A percentile compares a stretch with the other conserved stretches of the same genome.
These are phyloP conservation scores for Cacatua alba DNA, from an alignment of 2,113 vertebrate species.

Conservation along the genomic window DNA sequence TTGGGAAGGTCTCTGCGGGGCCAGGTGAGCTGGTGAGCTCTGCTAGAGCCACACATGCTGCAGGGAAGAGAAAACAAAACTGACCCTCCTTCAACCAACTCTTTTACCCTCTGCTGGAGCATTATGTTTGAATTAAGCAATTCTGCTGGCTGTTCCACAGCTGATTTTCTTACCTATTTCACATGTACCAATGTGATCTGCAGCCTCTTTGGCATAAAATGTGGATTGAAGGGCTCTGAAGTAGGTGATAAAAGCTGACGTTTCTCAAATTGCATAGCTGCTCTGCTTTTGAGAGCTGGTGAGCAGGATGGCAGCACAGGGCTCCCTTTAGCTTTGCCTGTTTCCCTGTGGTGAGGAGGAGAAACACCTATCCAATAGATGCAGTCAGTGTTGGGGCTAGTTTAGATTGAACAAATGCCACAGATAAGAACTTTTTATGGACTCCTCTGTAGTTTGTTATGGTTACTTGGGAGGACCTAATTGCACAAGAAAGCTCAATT, in stretches of 20 bases:
- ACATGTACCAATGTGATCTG: not conserved
- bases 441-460: not conserved
- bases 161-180: not conserved
- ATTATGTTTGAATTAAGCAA: not conserved
- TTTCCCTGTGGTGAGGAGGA: not conserved
- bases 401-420: not conserved
- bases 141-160: not conserved
- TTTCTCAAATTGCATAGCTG: not conserved
- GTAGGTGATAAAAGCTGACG: not conserved
- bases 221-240: not conserved
- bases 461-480: slow-evolving; percentile 4
- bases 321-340: not conserved
- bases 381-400: not conserved
- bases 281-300: not conserved
- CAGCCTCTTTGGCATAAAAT: not conserved
- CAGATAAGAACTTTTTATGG: not conserved
- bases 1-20: not conserved
- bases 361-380: not conserved
- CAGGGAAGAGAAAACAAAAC: not conserved
- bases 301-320: not conserved
- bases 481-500: not conserved
- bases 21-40: not conserved
- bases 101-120: not conserved
- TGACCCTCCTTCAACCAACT: not conserved
- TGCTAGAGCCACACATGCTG: not conserved